Evolutionary conservation across 2,797 vertebrate genomes (phyloP), one percentile per base, ranked within the genome.

Genomic region (Brachyrhaphis roseni): DNA sequence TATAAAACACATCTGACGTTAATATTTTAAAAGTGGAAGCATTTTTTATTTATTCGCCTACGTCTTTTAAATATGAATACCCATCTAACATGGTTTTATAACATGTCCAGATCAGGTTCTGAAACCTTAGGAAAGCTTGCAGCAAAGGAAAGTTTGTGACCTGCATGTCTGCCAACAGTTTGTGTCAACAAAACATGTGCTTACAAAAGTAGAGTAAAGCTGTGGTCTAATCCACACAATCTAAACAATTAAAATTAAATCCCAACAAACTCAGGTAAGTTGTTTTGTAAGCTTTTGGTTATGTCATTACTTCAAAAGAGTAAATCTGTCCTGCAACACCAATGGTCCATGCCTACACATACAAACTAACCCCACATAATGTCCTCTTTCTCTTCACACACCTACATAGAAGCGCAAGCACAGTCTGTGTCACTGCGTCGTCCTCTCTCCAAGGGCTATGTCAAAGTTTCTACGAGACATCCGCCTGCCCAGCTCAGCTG

Each of bases 381-480:
- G 70, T 73, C 23, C 18, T 74, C 31, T 41, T 66, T 70, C n/a
- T 72, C 8, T 51, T 31, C 47, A 45, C 36, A 70, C 64, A 31
- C 76, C 57, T 59, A 45, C 81, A 74, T 43, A 68, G 45, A 49
- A 46, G 72, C 68, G 53, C 72, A 84, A 72, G 75, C 59, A 75
- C 51, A 75, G 36, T 39, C 76, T 84, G 80, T 78, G 86, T 49
- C 74, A 53, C 62, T 71, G 82, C 43, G 78, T 84, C 64, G 43
- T 84, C 59, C 81, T 76, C 68, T 15, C 79, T 82, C 92, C 90
- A 92, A 88, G 89, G 78, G 78, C 74, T 43, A 72, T 70, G 90
- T 87, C 94, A 83, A 93, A 78, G 80, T 83, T 85, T 82, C 87
- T 89, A 84, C 82, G 78, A 83, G 84, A 88, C 86, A 86, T 80